Evolutionary conservation across 2,888 invertebrate species (phyloP).

Genomic region (Drymonia ruficornis): DNA sequence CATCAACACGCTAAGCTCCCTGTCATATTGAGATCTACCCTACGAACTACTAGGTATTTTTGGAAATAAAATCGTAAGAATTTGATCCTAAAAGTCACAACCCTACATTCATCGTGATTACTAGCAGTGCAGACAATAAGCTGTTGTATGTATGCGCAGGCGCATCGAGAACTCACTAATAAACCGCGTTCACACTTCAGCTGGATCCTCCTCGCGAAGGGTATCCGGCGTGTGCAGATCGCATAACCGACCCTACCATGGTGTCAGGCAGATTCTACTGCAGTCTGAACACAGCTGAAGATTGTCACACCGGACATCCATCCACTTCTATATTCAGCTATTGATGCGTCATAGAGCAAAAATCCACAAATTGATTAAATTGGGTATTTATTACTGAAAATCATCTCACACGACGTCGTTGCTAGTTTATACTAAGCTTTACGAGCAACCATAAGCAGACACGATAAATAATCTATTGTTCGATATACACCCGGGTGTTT

Average conservation of each 20-base stretch:
- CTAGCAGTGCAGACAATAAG: slow-evolving; percentile 32
- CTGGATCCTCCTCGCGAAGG: background rate
- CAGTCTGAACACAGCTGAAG: background rate
- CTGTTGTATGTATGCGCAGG: slow-evolving; percentile 24
- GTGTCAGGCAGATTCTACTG: background rate
- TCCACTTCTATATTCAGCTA: background rate
- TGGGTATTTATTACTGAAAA: no score
- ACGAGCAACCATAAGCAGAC: no score
- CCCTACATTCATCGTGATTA: slow-evolving; percentile 4
- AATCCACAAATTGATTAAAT: no score
- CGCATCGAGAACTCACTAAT: slow-evolving; percentile 13
- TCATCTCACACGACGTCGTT: no score
- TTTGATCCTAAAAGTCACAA: no score
- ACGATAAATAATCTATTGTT: no score
- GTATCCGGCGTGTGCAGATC: background rate
- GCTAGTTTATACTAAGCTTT: no score
- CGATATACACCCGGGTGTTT: no score
- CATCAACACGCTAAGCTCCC: no score
- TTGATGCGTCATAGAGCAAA: background rate
- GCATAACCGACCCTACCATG: background rate
- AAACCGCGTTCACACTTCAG: background rate
- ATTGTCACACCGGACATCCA: slow-evolving; percentile 1
- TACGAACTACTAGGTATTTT: no score
- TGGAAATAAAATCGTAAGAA: no score
- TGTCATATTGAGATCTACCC: no score